Conservation (phyloP, 2,888 invertebrate genomes). For the Metacarcinus magister region DNA sequence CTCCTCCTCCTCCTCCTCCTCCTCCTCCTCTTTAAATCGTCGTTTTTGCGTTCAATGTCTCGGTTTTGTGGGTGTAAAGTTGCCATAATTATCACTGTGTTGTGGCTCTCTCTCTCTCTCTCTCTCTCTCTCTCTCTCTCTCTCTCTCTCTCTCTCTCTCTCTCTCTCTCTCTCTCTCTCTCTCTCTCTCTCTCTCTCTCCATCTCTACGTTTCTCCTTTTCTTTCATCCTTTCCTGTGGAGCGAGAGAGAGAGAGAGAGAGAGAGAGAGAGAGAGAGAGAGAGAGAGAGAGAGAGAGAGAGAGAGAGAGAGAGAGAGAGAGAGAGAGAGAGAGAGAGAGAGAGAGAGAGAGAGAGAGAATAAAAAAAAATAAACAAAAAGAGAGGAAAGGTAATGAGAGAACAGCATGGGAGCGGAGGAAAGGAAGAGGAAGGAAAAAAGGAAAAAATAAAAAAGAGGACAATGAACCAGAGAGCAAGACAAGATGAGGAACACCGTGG, state of each 20-base stretch:
- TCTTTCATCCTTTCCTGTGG: neutral
- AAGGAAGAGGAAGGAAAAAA: too few species aligned
- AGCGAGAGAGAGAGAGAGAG: neutral
- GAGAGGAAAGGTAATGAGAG: neutral
- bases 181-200: neutral
- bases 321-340: neutral
- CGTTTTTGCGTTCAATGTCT: neutral
- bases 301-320: neutral
- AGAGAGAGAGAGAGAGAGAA: neutral
- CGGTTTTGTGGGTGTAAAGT: slow-evolving; percentile 41
- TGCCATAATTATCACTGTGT: neutral
- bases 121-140: neutral
- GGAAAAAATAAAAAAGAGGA: too few species aligned
- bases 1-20: slow-evolving; percentile 31
- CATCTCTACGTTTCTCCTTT: neutral
- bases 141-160: neutral
- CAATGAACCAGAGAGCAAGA: too few species aligned
- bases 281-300: too few species aligned
- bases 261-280: neutral
- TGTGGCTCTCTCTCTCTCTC: neutral
- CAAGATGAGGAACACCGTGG: too few species aligned
- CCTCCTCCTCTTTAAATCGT: neutral
- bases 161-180: neutral
- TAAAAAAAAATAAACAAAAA: neutral
- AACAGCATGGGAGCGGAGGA: too few species aligned